These are phyloP conservation scores for Hypercompe scribonia DNA, from an alignment of 2,888 invertebrate genomes.

Conservation along the genomic window DNA sequence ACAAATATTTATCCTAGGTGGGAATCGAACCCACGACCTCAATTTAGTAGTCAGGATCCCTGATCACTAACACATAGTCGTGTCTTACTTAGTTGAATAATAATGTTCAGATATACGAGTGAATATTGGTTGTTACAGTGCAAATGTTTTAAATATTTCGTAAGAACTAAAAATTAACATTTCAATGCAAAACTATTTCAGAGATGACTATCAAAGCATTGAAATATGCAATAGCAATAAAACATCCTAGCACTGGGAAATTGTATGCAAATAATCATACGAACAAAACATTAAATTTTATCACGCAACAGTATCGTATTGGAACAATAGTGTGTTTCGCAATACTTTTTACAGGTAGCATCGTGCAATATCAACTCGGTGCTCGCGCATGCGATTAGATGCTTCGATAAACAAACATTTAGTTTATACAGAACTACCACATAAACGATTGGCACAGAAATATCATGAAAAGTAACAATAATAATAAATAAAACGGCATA, in stretches of 20 bases:
- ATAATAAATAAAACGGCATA: too few relatives aligned
- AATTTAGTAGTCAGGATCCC: too few relatives aligned
- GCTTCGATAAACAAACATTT: slow-evolving; percentile 66
- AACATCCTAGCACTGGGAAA: slow-evolving; percentile 30
- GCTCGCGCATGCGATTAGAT: slow-evolving; percentile 71
- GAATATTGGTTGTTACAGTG: not conserved
- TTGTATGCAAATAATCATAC: slow-evolving; percentile 46
- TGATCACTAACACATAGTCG: not conserved
- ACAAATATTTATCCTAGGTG: too few relatives aligned
- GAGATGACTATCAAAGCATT: slow-evolving; percentile 46
- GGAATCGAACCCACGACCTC: too few relatives aligned
- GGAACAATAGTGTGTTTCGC: slow-evolving; percentile 67
- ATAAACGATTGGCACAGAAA: not conserved
- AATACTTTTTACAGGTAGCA: slow-evolving; percentile 65
- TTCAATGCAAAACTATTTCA: slow-evolving; percentile 17
- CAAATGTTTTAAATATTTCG: slow-evolving; percentile 11
- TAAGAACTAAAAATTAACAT: slow-evolving; percentile 17
- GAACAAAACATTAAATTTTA: slow-evolving; percentile 49
- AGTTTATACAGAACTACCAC: slow-evolving; percentile 28
- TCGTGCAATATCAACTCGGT: slow-evolving; percentile 69
- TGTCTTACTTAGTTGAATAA: not conserved
- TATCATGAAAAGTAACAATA: not conserved
- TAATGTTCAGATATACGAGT: not conserved
- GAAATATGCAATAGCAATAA: slow-evolving; percentile 24
- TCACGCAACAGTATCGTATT: slow-evolving; percentile 62